Base-by-base conservation (phyloP, 2,888 invertebrate genomes). In the Erebia ligea region DNA sequence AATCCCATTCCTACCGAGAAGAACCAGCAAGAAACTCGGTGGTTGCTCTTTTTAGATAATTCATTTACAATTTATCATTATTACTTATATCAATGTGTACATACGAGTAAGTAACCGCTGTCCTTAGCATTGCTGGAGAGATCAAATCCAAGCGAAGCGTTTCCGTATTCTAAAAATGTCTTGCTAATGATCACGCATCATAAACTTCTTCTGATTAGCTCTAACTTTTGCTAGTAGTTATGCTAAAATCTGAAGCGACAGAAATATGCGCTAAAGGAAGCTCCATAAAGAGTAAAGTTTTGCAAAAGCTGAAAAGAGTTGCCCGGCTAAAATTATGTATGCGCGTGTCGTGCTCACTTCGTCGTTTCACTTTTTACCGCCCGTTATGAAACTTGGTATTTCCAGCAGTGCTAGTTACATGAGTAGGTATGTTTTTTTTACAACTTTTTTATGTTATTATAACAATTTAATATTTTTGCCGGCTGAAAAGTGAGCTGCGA, bases 241-340 rank as follows among this genome's bases (percentile, higher is more conserved):
- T 40, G 42, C 21, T 21, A n/a, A 17, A 63, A 58, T 69, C 17
- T 59, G 56, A 68, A 68, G 34, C 52, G 52, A 42, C 15, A 57
- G 63, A 68, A 11, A 68, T 56, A 63, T 48, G 15, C 15, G 19
- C 50, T 11, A 42, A 63, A 61, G 57, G 48, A 69, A 64, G 42
- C 48, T 64, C n/a, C 50, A 52, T 13, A 50, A 69, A 69, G 50
- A 64, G 50, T 50, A 52, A 64, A 69, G 69, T 69, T 69, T 64
- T 48, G 19, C 58, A 42, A 59, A 68, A 62, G 19, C 40, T 63
- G 57, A 69, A 64, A 68, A 63, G n/a, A 65, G n/a, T 42, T 58
- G 59, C 13, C 58, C 52, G 42, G 58, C 21, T n/a, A 56, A 56
- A 65, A 56, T 67, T 40, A 62, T 52, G 48, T 48, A 66, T n/a